A percentile compares a stretch with the other conserved stretches of the same genome.
These are phyloP conservation scores for Caenorhabditis becei DNA, from an alignment of 2,888 invertebrate genomes.

Conservation along the genomic window DNA sequence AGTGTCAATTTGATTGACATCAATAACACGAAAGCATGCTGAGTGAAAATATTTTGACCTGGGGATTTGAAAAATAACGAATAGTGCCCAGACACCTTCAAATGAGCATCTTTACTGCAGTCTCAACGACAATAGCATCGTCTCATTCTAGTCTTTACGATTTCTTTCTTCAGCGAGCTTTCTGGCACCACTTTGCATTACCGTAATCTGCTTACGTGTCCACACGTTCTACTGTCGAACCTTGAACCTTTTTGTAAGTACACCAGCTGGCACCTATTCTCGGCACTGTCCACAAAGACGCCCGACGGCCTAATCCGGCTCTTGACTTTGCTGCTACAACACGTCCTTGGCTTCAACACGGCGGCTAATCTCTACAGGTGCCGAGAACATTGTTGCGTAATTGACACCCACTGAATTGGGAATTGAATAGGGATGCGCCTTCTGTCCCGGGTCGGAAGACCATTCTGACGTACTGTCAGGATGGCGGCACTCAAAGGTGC, in stretches of 20 bases:
- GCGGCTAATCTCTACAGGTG: conserved; percentile 48
- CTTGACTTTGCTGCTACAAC: conserved; percentile 39
- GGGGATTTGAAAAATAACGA: too few relatives aligned
- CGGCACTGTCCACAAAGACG: conserved; percentile 3
- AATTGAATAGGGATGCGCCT: conserved; percentile 1
- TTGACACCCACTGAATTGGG: conserved; percentile 22
- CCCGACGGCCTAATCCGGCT: conserved; percentile 46
- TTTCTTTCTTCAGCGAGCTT: too few relatives aligned
- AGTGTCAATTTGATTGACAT: too few relatives aligned
- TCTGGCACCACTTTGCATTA: too few relatives aligned
- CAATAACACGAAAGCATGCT: too few relatives aligned
- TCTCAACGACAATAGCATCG: too few relatives aligned
- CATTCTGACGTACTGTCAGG: conserved; percentile 26
- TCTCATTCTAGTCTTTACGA: too few relatives aligned
- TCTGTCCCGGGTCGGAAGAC: conserved; percentile 11
- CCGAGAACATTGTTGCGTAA: conserved; percentile 46
- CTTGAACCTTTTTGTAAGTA: conserved; percentile 56
- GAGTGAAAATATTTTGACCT: too few relatives aligned
- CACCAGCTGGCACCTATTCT: conserved; percentile 47
- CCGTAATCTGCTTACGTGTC: conserved; percentile 3
- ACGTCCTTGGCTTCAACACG: conserved; percentile 34
- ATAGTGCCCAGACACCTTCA: too few relatives aligned
- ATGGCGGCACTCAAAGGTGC: conserved; percentile 38
- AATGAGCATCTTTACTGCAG: too few relatives aligned
- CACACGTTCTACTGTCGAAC: conserved; percentile 9